Percentiles rank a stretch among this genome's conserved stretches.
These are phyloP conservation scores for Melolontha melolontha DNA, from an alignment of 2,888 invertebrate genomes.

Conservation along the genomic window DNA sequence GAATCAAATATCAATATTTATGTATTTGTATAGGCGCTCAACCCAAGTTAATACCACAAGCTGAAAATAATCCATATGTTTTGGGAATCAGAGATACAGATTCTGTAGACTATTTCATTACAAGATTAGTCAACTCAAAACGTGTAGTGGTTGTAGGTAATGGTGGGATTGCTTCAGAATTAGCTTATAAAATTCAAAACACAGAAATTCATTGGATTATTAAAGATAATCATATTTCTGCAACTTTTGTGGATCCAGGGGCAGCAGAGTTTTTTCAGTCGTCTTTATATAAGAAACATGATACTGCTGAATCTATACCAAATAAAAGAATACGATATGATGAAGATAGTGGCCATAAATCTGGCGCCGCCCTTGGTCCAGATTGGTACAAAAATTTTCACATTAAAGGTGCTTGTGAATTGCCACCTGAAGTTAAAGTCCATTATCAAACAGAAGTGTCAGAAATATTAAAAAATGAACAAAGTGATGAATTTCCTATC, in stretches of 20 bases:
- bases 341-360: conserved; percentile 70
- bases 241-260: conserved; percentile 95
- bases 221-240: conserved; percentile 91
- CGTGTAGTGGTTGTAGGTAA: conserved; percentile 92
- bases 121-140: conserved; percentile 75
- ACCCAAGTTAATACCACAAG: conserved; percentile 80
- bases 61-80: conserved; percentile 73
- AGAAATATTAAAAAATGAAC: conserved; percentile 59
- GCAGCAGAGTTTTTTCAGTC: conserved; percentile 92
- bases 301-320: conserved; percentile 48
- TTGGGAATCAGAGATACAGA: conserved; percentile 95
- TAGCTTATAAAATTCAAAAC: conserved; percentile 88
- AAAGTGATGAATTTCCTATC: conserved; percentile 73
- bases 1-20: conserved; percentile 80
- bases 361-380: conserved; percentile 94
- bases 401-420: conserved; percentile 66
- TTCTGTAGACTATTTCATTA: conserved; percentile 84
- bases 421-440: conserved; percentile 69
- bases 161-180: conserved; percentile 98
- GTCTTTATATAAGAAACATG: conserved; percentile 58
- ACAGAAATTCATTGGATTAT: conserved; percentile 94
- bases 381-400: conserved; percentile 89
- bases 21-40: conserved; percentile 93
- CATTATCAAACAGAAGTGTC: conserved; percentile 72
- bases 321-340: conserved; percentile 76